Conservation (phyloP, 2,113 vertebrate species). For the Calyptommatus sinebrachiatus region DNA sequence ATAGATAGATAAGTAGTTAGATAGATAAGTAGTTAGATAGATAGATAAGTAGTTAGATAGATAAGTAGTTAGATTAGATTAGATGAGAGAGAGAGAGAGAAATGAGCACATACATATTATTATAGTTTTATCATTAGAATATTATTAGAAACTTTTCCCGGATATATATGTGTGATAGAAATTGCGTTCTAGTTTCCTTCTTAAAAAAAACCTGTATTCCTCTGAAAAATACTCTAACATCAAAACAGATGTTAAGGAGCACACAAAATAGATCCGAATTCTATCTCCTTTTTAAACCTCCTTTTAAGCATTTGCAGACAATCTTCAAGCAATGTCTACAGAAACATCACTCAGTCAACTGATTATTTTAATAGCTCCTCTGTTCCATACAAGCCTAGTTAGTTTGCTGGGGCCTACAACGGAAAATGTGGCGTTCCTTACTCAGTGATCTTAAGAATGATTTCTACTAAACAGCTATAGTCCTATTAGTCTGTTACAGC, state of each 20-base stretch:
- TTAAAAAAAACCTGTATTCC: not conserved
- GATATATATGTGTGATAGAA: not conserved
- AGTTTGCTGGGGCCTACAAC: not conserved
- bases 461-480: not conserved
- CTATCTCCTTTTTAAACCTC: not conserved
- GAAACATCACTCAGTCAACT: not conserved
- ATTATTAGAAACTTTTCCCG: not conserved
- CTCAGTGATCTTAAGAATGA: not conserved
- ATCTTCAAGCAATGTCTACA: not conserved
- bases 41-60: too few relatives aligned
- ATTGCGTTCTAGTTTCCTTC: not conserved
- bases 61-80: too few relatives aligned
- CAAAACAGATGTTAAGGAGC: not conserved
- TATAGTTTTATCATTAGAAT: too few relatives aligned
- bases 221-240: too few relatives aligned
- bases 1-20: too few relatives aligned
- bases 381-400: not conserved
- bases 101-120: not conserved
- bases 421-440: not conserved
- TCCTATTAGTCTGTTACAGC: not conserved
- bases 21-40: too few relatives aligned
- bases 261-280: not conserved
- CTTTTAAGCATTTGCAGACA: not conserved
- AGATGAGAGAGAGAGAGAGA: too few relatives aligned
- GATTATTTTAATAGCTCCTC: not conserved